Evolutionary conservation across 2,888 invertebrate species (phyloP), one percentile per base, ranked within the genome.

Genomic region (Hemaris fuciformis): DNA sequence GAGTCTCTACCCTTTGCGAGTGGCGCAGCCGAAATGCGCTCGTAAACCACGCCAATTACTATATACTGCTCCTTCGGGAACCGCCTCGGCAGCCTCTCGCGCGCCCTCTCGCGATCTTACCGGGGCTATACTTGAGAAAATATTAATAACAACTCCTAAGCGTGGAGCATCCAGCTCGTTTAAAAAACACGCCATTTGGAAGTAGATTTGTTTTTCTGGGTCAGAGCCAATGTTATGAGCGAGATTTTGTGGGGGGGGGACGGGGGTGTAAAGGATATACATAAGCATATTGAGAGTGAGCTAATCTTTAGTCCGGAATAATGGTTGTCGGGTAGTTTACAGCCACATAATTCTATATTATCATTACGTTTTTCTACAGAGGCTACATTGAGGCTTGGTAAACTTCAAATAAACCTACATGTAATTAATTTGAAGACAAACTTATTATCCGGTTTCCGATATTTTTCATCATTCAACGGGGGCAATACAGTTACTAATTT

Each of bases 31-130:
- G 63, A 62, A 62, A 66, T 53, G 53, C 63, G 65, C 61, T 77
- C 78, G 76, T 79, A 81, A 80, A 80, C 71, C 75, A 72, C 69
- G 69, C 76, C 79, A 80, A 80, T 80, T 79, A 80, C 79, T 68
- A 68, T 64, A 59, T 68, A 71, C 69, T 62, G 63, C 65, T 69
- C 77, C 73, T 48, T 20, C 10, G 74, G 67, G 75, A 69, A 63
- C 53, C 41, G 6, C 48, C 27, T 25, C 22, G 25, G 13, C 8
- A 10, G 6, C 25, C 25, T 48, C 1, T 48, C 48, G 45, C 15
- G 38, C 41, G 23, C 41, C 34, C 22, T 18, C 41, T 25, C n/a
- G 22, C 59, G 27, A 15, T 53, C 43, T 42, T n/a, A 27, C 43
- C 42, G 27, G 18, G 27, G 7, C 45, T 20, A 31, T 22, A 23